These are phyloP conservation scores for Corythoichthys intestinalis DNA, from an alignment of 2,113 vertebrate species.

Conservation along the genomic window DNA sequence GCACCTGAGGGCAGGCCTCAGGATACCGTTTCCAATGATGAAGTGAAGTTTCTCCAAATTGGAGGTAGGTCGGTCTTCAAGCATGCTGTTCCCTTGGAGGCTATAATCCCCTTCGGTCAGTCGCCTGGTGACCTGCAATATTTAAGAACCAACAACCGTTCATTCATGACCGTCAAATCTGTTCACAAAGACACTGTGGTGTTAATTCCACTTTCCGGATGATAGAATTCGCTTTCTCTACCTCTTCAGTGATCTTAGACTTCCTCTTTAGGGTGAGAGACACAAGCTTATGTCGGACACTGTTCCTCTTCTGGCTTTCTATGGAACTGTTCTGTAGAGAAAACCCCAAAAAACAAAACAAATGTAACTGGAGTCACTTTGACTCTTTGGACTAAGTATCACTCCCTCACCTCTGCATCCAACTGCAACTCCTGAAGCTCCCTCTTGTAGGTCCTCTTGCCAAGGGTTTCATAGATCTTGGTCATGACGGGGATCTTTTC, in stretches of 20 bases:
- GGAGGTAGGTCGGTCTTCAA: slow-evolving; percentile 94
- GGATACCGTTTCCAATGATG: slow-evolving; percentile 95
- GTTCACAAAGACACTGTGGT: background rate
- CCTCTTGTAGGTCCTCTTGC: slow-evolving; percentile 92
- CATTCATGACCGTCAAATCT: background rate
- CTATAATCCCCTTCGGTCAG: slow-evolving; percentile 86
- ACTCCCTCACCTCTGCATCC: slow-evolving; percentile 83
- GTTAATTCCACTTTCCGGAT: background rate
- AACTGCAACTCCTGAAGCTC: slow-evolving; percentile 93
- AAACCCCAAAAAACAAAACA: background rate
- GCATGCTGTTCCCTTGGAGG: slow-evolving; percentile 92
- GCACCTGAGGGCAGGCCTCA: slow-evolving; percentile 88
- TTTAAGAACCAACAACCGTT: background rate
- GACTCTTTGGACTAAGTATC: background rate
- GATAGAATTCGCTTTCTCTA: slow-evolving; percentile 46
- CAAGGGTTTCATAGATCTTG: slow-evolving; percentile 97
- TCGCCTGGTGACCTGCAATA: slow-evolving; percentile 84
- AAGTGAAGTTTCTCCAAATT: slow-evolving; percentile 99
- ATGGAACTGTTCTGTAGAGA: slow-evolving; percentile 74
- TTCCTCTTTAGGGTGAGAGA: slow-evolving; percentile 97
- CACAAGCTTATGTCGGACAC: slow-evolving; percentile 90
- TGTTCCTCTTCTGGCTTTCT: slow-evolving; percentile 90
- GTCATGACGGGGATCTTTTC: slow-evolving; percentile 99
- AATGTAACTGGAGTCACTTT: background rate
- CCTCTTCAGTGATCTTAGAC: slow-evolving; percentile 96